Evolutionary conservation across 2,888 invertebrate species (phyloP).

Genomic region (Watsonalla cultraria): DNA sequence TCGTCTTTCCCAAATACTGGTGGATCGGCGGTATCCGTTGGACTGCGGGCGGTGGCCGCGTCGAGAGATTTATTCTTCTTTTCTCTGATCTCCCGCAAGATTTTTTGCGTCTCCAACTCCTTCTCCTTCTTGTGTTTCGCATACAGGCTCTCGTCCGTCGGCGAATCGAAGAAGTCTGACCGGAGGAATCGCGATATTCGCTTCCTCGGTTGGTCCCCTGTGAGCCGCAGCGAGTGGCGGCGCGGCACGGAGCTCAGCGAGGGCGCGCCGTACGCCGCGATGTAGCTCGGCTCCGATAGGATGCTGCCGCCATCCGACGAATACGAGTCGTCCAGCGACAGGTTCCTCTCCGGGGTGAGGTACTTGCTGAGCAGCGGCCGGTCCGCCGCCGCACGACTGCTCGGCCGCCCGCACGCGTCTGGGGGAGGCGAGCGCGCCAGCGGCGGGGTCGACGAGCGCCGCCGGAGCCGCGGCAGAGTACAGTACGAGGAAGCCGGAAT

Average conservation of each 20-base stretch:
- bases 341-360: constrained; percentile 63
- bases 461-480: constrained; percentile 54
- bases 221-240: constrained; percentile 48
- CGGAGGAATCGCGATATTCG: constrained; percentile 84
- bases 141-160: constrained; percentile 82
- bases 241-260: constrained; percentile 24
- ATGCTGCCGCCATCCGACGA: constrained; percentile 51
- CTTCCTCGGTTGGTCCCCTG: constrained; percentile 70
- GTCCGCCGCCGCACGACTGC: constrained; percentile 48
- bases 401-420: constrained; percentile 5
- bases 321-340: constrained; percentile 51
- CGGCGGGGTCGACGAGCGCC: constrained; percentile 28
- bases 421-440: constrained; percentile 22
- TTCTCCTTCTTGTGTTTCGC: constrained; percentile 80
- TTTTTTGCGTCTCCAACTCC: constrained; percentile 83
- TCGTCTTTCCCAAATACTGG: constrained; percentile 42
- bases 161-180: constrained; percentile 87
- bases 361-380: constrained; percentile 79
- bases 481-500: constrained; percentile 38
- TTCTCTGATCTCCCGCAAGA: constrained; percentile 83
- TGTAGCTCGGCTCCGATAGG: constrained; percentile 58
- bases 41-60: constrained; percentile 39
- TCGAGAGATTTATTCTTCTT: constrained; percentile 71
- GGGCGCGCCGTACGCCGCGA: constrained; percentile 52
- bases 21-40: constrained; percentile 33